A percentile compares a stretch with the other conserved stretches of the same genome.
Conservation (phyloP, 2,888 invertebrate genomes). For the Meghimatium bilineatum region DNA sequence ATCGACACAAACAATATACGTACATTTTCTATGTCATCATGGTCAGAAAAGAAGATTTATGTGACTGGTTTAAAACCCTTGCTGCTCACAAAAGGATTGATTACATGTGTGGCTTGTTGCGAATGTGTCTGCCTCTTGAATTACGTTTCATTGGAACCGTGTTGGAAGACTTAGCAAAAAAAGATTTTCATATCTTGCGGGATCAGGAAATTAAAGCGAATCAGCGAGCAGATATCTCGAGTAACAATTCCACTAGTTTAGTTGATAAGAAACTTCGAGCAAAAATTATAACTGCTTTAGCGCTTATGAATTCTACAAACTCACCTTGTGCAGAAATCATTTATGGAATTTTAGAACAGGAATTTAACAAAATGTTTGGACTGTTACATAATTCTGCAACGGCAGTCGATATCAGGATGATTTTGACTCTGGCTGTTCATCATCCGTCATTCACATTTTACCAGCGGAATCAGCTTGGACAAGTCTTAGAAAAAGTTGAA, state of each 20-base stretch:
- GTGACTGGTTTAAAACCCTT: constrained; percentile 97
- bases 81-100: constrained; percentile 97
- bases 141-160: constrained; percentile 95
- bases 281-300: constrained; percentile 91
- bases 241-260: constrained; percentile 53
- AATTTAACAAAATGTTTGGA: constrained; percentile 59
- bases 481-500: constrained; percentile 39
- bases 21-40: constrained; percentile 58
- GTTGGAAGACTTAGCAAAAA: constrained; percentile 94
- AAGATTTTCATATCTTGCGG: constrained; percentile 92
- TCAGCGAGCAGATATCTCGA: constrained; percentile 81
- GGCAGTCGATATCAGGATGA: constrained; percentile 82
- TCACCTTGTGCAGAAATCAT: constrained; percentile 91
- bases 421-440: constrained; percentile 94
- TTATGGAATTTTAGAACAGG: constrained; percentile 81
- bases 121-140: constrained; percentile 98
- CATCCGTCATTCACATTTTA: constrained; percentile 97
- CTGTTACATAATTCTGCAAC: constrained; percentile 57
- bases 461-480: constrained; percentile 81
- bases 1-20: constrained; percentile 29
- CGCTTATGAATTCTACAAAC: constrained; percentile 92
- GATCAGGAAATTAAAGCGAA: constrained; percentile 93
- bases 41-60: constrained; percentile 89
- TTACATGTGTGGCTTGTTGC: constrained; percentile 95
- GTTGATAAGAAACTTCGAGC: constrained; percentile 86